Evolutionary conservation across 2,888 invertebrate genomes (phyloP).

Genomic region (Macrophya annulata): DNA sequence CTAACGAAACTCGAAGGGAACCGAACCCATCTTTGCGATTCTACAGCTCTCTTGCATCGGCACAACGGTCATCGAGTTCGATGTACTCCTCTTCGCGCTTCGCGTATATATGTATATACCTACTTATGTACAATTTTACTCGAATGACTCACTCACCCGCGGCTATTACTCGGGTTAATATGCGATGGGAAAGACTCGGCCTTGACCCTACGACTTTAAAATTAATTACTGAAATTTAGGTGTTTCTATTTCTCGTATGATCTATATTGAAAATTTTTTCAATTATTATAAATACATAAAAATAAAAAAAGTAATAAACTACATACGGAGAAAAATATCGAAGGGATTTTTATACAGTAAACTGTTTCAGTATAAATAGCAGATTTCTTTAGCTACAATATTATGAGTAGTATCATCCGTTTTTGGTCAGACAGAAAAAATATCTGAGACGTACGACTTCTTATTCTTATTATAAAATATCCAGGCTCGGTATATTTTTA

Average conservation of each 20-base stretch:
- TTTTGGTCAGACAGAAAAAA: background rate
- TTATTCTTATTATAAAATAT: slow-evolving; percentile 1
- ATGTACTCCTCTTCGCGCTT: slow-evolving; percentile 69
- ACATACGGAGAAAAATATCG: no score
- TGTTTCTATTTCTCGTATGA: background rate
- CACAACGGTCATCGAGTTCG: slow-evolving; percentile 77
- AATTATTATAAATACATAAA: background rate
- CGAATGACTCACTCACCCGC: slow-evolving; percentile 73
- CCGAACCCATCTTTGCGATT: background rate
- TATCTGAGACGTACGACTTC: background rate
- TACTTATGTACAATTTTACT: slow-evolving; percentile 69
- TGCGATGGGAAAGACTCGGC: slow-evolving; percentile 73
- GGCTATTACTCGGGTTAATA: slow-evolving; percentile 10
- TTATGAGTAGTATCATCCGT: slow-evolving; percentile 2
- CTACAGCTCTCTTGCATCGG: slow-evolving; percentile 68
- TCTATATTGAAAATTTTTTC: background rate
- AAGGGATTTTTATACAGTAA: no score
- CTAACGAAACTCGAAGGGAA: background rate
- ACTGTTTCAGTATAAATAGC: background rate
- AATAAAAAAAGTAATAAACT: background rate
- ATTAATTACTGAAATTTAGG: background rate
- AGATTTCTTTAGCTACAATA: background rate
- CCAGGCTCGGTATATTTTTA: background rate
- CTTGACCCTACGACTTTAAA: slow-evolving; percentile 77
- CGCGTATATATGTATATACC: background rate